Percentiles rank a stretch among this genome's conserved stretches.
Conservation (phyloP, 37 sponge, comb jelly and placozoan genomes). For the Ephydatia muelleri region DNA sequence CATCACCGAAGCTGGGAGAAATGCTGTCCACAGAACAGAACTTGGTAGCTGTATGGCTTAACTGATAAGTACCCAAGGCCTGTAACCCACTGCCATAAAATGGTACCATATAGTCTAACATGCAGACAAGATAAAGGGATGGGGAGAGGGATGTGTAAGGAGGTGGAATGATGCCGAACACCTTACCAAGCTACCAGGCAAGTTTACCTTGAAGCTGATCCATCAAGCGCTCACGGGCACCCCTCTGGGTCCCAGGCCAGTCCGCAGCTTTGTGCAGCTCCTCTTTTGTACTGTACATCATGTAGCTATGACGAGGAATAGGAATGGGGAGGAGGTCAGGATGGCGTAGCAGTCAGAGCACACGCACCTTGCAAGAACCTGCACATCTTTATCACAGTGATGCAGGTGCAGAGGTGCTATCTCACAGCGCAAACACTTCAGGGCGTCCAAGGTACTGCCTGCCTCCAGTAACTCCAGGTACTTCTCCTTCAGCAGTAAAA, state of each 20-base stretch:
- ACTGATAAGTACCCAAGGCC: too few species aligned
- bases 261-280: conserved; percentile 74
- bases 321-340: not conserved
- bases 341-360: not conserved
- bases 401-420: conserved; percentile 75
- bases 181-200: not conserved
- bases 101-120: too few species aligned
- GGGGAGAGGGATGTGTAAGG: conserved; percentile 3
- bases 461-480: conserved; percentile 94
- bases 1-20: conserved; percentile 93
- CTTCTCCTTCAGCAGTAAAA: conserved; percentile 88
- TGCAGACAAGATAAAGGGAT: not conserved
- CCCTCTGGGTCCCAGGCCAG: conserved; percentile 89
- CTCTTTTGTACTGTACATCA: conserved; percentile 84
- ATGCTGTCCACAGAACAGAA: conserved; percentile 42
- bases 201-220: conserved; percentile 84
- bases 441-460: conserved; percentile 74
- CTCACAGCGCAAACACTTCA: conserved; percentile 86
- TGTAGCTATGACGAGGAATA: conserved; percentile 46
- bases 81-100: too few species aligned
- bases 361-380: conserved; percentile 62
- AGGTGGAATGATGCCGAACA: not conserved
- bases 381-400: conserved; percentile 65
- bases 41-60: not conserved
- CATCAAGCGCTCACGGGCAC: conserved; percentile 81